phyloP scores from a whole-genome alignment of 2,888 invertebrate species.

The Leptinotarsa haldemani region DNA sequence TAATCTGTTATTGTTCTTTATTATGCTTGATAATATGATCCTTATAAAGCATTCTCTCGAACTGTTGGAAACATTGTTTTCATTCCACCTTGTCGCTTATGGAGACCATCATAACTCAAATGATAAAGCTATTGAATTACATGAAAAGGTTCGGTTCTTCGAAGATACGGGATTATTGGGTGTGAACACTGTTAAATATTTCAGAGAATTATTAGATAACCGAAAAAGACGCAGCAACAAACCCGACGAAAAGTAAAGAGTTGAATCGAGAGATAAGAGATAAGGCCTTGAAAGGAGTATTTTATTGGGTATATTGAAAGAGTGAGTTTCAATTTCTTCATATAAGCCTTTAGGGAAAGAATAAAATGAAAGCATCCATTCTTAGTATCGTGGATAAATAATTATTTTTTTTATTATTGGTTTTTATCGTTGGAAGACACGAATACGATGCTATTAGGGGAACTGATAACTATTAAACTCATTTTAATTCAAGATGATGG shows the following conservation, averaged over 20 bases:
- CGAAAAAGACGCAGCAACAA: background rate
- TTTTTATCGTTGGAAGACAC: no score
- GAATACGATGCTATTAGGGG: no score
- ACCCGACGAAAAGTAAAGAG: conserved; percentile 8
- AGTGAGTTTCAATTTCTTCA: background rate
- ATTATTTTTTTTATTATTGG: no score
- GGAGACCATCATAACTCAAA: conserved; percentile 25
- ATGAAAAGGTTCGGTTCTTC: conserved; percentile 19
- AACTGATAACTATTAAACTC: no score
- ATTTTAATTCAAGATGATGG: no score
- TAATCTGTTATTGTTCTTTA: conserved; percentile 37
- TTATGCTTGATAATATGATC: conserved; percentile 31
- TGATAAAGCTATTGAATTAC: conserved; percentile 27
- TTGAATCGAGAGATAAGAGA: background rate
- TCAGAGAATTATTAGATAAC: background rate
- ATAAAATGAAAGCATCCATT: no score
- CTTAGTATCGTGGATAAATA: no score
- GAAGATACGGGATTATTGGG: conserved; percentile 20
- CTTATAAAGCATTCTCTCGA: conserved; percentile 28
- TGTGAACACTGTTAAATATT: conserved; percentile 15
- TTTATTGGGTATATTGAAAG: background rate
- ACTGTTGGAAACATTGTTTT: conserved; percentile 31
- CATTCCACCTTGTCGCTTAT: conserved; percentile 29
- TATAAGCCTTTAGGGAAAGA: background rate
- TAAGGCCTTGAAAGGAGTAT: background rate